Evolutionary conservation across 2,888 invertebrate species (phyloP).

Genomic region (Hyles lineata): DNA sequence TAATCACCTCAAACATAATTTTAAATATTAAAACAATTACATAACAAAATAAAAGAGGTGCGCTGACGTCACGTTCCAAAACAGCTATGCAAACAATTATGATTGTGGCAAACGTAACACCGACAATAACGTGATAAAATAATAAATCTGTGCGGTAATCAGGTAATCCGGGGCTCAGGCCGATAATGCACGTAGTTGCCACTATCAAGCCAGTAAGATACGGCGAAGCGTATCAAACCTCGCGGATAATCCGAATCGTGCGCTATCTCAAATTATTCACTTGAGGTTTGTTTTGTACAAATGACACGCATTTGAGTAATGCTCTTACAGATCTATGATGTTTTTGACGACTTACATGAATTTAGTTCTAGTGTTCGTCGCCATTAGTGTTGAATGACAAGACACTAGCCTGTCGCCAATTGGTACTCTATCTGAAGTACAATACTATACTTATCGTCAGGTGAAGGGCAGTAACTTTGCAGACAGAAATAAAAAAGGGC

Average conservation of each 20-base stretch:
- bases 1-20: no score
- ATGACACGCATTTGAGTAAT: constrained; percentile 45
- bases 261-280: constrained; percentile 46
- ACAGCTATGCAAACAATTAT: constrained; percentile 32
- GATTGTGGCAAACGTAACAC: constrained; percentile 58
- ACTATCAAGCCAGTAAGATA: constrained; percentile 49
- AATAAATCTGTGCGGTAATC: constrained; percentile 74
- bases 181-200: constrained; percentile 67
- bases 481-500: no score
- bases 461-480: no score
- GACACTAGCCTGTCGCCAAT: no score
- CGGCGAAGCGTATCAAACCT: constrained; percentile 48
- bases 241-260: constrained; percentile 61
- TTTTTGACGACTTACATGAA: neutral
- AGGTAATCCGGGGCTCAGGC: constrained; percentile 62
- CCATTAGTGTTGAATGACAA: no score
- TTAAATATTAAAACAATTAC: no score
- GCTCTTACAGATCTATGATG: constrained; percentile 27
- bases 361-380: neutral
- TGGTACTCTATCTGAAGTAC: no score
- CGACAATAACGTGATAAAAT: constrained; percentile 66
- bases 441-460: no score
- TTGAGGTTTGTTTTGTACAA: constrained; percentile 40
- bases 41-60: no score
- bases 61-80: constrained; percentile 43